Conservation (phyloP, 2,888 invertebrate species). For the Hemithea aestivaria region DNA sequence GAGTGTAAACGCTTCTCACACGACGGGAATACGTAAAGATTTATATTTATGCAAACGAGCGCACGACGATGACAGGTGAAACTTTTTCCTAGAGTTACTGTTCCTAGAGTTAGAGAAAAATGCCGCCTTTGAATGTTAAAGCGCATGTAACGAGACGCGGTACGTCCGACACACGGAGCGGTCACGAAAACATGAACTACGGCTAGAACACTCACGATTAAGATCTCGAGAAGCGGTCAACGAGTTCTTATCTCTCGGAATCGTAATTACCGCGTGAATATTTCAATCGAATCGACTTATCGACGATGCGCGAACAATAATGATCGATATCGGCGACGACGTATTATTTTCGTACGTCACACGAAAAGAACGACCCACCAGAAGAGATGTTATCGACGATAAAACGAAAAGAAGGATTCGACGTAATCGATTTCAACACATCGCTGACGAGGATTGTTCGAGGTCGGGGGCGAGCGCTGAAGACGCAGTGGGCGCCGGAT, state of each 20-base stretch:
- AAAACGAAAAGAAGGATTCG: slow-evolving; percentile 58
- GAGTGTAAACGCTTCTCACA: slow-evolving; percentile 41
- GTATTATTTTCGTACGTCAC: slow-evolving; percentile 65
- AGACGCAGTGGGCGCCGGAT: slow-evolving; percentile 70
- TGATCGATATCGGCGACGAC: slow-evolving; percentile 54
- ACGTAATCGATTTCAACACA: slow-evolving; percentile 71
- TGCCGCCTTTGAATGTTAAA: slow-evolving; percentile 54
- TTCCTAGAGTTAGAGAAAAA: slow-evolving; percentile 55
- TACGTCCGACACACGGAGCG: slow-evolving; percentile 43
- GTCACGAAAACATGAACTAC: slow-evolving; percentile 53
- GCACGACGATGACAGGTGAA: slow-evolving; percentile 62
- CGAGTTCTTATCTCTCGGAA: slow-evolving; percentile 57
- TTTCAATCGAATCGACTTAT: slow-evolving; percentile 69
- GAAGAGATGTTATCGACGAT: slow-evolving; percentile 53
- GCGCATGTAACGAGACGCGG: slow-evolving; percentile 49
- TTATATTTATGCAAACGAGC: slow-evolving; percentile 64
- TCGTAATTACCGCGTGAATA: slow-evolving; percentile 73
- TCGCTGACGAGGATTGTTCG: slow-evolving; percentile 64
- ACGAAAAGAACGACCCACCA: slow-evolving; percentile 43
- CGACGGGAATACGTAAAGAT: slow-evolving; percentile 64
- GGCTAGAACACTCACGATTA: slow-evolving; percentile 49
- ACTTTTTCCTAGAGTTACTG: slow-evolving; percentile 55
- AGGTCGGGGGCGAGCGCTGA: slow-evolving; percentile 52
- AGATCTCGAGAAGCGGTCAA: slow-evolving; percentile 47
- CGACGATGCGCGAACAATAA: slow-evolving; percentile 66